These are phyloP conservation scores for Orbicella faveolata DNA, from an alignment of 64 coral and sea anemone genomes.

Conservation along the genomic window DNA sequence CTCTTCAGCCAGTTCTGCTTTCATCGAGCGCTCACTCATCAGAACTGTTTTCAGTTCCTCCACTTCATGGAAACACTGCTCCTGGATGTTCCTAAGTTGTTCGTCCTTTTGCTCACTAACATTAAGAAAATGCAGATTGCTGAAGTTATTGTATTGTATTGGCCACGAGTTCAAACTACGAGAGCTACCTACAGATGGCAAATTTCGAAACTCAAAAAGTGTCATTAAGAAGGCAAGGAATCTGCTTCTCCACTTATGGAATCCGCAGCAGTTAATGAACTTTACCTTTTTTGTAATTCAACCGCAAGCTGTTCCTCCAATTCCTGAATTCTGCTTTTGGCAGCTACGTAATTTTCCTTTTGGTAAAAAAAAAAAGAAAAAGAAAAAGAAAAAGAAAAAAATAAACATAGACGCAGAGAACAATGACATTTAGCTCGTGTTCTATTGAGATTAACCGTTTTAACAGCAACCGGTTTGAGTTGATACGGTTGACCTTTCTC, in stretches of 20 bases:
- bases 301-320: constrained; percentile 38
- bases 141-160: too few species aligned
- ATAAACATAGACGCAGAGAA: too few species aligned
- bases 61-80: constrained; percentile 36
- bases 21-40: constrained; percentile 12
- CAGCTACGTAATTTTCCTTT: constrained; percentile 49
- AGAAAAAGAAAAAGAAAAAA: background rate
- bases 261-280: background rate
- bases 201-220: too few species aligned
- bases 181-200: too few species aligned
- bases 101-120: background rate
- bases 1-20: constrained; percentile 16
- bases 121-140: too few species aligned
- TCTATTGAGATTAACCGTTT: too few species aligned
- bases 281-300: background rate
- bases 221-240: too few species aligned
- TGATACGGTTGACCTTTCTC: too few species aligned
- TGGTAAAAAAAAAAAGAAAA: background rate
- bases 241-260: too few species aligned
- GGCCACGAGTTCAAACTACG: too few species aligned
- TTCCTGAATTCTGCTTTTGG: constrained; percentile 49
- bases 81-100: constrained; percentile 22
- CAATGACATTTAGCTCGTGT: too few species aligned
- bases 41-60: constrained; percentile 9
- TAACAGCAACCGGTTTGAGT: too few species aligned